Percentiles rank a stretch among this genome's conserved stretches.
Conservation (phyloP, 2,113 vertebrate species). For the Pyrgilauda ruficollis region DNA sequence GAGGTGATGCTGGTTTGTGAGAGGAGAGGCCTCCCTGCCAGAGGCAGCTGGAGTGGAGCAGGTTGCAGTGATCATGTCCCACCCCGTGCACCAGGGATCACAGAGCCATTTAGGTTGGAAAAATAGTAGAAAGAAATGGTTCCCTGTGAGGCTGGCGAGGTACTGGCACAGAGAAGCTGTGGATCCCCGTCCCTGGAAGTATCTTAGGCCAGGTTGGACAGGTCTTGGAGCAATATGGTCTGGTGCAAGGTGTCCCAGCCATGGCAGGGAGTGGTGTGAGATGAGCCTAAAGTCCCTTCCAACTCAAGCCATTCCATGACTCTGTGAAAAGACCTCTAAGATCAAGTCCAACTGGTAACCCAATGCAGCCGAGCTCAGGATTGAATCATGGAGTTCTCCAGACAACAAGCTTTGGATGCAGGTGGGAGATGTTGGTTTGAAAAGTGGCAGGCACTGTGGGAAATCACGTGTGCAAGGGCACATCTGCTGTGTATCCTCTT, state of each 20-base stretch:
- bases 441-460: neutral
- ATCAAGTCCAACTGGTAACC: neutral
- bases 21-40: fast-evolving
- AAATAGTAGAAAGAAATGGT: neutral
- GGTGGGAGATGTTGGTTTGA: neutral
- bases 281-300: neutral
- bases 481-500: neutral
- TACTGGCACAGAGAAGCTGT: neutral
- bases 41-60: neutral
- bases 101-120: neutral
- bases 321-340: neutral
- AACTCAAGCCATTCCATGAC: neutral
- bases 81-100: neutral
- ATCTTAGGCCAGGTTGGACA: fast-evolving
- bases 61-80: fast-evolving
- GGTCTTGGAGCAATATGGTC: fast-evolving
- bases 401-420: neutral
- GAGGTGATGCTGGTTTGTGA: no score
- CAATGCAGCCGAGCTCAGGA: neutral
- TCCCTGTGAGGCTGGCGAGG: neutral
- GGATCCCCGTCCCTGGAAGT: neutral
- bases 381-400: neutral
- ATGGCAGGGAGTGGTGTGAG: neutral
- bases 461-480: neutral
- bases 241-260: neutral